Evolutionary conservation across 1,140 invertebrate genomes (phyloP).

Genomic region (Lasaia peninsularis): DNA sequence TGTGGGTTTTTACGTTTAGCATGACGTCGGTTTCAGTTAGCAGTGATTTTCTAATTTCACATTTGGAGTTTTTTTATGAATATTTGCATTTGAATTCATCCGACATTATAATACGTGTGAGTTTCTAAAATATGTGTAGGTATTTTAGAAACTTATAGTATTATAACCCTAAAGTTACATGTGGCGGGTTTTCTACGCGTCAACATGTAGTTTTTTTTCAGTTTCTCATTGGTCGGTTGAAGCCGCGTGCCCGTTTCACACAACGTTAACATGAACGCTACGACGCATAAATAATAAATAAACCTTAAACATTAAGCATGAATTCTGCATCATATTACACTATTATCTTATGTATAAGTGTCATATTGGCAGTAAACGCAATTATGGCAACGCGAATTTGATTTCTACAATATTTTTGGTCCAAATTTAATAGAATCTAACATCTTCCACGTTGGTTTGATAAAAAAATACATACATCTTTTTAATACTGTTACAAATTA

Average conservation of each 20-base stretch:
- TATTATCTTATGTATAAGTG: slow-evolving; percentile 52
- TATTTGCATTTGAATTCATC: no score
- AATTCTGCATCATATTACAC: slow-evolving; percentile 25
- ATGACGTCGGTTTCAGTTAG: no score
- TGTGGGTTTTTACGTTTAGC: no score
- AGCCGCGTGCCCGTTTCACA: neutral
- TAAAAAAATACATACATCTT: slow-evolving; percentile 67
- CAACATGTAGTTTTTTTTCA: no score
- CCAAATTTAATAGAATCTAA: slow-evolving; percentile 62
- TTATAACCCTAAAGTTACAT: no score
- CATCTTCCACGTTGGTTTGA: slow-evolving; percentile 52
- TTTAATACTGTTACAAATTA: slow-evolving; percentile 72
- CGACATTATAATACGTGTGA: no score
- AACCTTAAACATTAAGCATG: slow-evolving; percentile 47
- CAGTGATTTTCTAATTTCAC: no score
- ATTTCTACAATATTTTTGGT: slow-evolving; percentile 73
- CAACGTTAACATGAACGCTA: neutral
- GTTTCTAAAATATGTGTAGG: no score
- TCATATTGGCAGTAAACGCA: slow-evolving; percentile 69
- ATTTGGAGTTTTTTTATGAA: no score
- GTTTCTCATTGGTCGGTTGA: neutral
- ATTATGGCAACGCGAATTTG: slow-evolving; percentile 73
- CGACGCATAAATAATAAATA: neutral
- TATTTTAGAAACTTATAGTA: no score
- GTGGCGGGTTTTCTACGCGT: no score